A percentile compares a stretch with the other conserved stretches of the same genome.
Evolutionary conservation across 2,888 invertebrate genomes (phyloP).

Genomic region (Macaria liturata): DNA sequence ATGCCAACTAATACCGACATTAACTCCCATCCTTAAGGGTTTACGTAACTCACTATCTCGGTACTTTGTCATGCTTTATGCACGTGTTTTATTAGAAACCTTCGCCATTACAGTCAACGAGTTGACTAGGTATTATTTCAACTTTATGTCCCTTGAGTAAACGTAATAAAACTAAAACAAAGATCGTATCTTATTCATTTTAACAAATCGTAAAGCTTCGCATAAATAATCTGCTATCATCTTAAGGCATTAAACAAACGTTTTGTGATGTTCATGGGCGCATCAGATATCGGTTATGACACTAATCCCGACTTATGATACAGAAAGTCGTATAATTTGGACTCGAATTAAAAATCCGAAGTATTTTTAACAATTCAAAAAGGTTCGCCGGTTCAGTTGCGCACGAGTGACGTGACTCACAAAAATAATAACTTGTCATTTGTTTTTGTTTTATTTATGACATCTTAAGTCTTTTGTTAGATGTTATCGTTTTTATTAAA

Average conservation of each 20-base stretch:
- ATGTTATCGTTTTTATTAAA: constrained; percentile 26
- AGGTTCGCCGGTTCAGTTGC: constrained; percentile 43
- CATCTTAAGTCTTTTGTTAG: constrained; percentile 26
- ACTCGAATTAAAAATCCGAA: constrained; percentile 68
- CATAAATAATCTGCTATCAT: constrained; percentile 60
- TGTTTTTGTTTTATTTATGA: constrained; percentile 36
- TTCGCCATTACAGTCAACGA: constrained; percentile 3
- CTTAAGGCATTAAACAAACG: constrained; percentile 70
- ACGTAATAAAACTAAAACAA: constrained; percentile 38
- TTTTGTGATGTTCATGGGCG: constrained; percentile 64
- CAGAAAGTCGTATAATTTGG: constrained; percentile 72
- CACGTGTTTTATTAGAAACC: constrained; percentile 12
- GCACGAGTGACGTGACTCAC: constrained; percentile 45
- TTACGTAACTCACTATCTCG: constrained; percentile 23
- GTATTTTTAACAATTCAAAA: constrained; percentile 64
- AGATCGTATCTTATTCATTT: constrained; percentile 37
- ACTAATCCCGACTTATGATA: constrained; percentile 75
- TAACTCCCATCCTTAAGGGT: constrained; percentile 49
- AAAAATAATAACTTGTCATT: constrained; percentile 39
- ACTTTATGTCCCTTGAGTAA: constrained; percentile 20
- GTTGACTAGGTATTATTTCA: constrained; percentile 8
- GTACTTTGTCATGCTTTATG: constrained; percentile 17
- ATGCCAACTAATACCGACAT: constrained; percentile 64
- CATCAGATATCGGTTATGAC: constrained; percentile 63
- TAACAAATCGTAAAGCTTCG: constrained; percentile 51